A percentile compares a stretch with the other conserved stretches of the same genome.
Evolutionary conservation across 1,140 invertebrate species (phyloP).

Genomic region (Camponotus pennsylvanicus): DNA sequence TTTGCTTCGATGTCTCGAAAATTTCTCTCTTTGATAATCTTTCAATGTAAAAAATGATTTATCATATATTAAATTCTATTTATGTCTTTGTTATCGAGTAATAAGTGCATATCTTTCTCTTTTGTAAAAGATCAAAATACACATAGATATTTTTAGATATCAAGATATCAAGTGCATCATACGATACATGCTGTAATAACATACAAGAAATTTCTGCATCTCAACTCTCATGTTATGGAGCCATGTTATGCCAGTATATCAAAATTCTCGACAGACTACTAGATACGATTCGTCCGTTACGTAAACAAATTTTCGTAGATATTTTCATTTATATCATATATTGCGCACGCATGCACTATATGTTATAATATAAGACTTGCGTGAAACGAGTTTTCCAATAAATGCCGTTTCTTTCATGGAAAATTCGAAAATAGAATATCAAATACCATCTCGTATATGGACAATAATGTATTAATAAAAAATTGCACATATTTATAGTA

Average conservation of each 20-base stretch:
- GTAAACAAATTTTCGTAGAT: constrained; percentile 18
- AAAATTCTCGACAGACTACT: constrained; percentile 17
- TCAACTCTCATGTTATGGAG: neutral
- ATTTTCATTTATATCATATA: constrained; percentile 37
- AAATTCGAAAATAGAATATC: constrained; percentile 19
- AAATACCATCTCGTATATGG: neutral
- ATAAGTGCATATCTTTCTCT: neutral
- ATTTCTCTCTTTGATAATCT: constrained; percentile 13
- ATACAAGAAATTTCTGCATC: neutral
- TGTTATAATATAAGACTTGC: neutral
- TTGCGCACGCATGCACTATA: neutral
- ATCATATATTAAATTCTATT: neutral
- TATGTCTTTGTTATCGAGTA: neutral
- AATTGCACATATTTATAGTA: neutral
- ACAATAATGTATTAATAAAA: neutral
- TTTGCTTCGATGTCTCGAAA: neutral
- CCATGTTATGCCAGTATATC: neutral
- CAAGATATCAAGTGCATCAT: neutral
- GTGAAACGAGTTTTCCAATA: constrained; percentile 31
- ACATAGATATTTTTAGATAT: constrained; percentile 13
- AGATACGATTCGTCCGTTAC: neutral
- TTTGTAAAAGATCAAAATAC: constrained; percentile 13
- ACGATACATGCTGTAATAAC: neutral
- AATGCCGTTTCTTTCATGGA: neutral
- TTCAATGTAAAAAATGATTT: neutral